phyloP scores from a whole-genome alignment of 2,797 vertebrate species.

The Vultur gryphus region DNA sequence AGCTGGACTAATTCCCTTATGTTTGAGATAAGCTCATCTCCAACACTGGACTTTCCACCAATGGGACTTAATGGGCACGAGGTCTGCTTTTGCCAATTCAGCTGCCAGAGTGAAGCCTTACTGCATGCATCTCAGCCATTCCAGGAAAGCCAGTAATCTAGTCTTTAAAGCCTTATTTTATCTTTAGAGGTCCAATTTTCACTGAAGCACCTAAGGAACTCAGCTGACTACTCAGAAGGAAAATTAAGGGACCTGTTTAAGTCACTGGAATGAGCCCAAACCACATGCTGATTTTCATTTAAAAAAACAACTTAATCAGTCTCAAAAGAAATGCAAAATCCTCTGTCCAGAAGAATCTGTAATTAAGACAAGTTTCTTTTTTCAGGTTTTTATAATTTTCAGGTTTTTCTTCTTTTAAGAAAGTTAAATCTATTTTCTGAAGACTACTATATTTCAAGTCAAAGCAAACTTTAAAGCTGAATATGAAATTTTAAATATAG shows the following conservation, averaged over 20 bases:
- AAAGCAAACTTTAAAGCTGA: background rate
- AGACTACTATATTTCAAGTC: background rate
- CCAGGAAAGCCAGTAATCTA: background rate
- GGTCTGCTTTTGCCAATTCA: background rate
- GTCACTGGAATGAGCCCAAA: background rate
- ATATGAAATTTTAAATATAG: conserved; percentile 3
- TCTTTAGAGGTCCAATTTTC: background rate
- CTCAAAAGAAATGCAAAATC: background rate
- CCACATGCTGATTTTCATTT: background rate
- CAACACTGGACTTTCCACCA: background rate
- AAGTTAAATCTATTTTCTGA: background rate
- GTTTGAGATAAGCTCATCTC: conserved; percentile 13
- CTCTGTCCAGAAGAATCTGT: background rate
- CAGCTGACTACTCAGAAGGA: background rate
- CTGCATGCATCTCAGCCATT: background rate
- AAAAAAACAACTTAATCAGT: background rate
- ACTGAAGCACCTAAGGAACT: background rate
- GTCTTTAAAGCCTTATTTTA: background rate
- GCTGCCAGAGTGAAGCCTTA: background rate
- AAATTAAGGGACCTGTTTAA: background rate
- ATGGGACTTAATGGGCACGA: background rate
- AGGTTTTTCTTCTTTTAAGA: background rate
- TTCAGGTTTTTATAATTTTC: background rate
- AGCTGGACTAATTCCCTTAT: conserved; percentile 33
- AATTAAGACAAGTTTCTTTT: background rate